These are phyloP conservation scores for Dorcus hopei DNA, from an alignment of 2,888 invertebrate genomes.

Conservation along the genomic window DNA sequence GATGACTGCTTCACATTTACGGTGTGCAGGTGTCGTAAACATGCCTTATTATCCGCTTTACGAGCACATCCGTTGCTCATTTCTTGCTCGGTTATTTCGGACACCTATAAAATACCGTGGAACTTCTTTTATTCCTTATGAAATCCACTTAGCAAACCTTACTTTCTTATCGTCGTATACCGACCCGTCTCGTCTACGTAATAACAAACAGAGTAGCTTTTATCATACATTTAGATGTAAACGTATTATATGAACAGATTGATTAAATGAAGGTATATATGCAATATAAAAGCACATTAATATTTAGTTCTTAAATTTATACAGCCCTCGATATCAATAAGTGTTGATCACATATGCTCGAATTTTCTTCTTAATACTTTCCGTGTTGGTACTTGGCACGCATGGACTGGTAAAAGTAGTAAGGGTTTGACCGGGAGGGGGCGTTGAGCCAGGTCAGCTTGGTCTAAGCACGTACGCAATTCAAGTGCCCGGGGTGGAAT, in stretches of 20 bases:
- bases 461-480: slow-evolving; percentile 25
- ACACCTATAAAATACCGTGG: slow-evolving; percentile 35
- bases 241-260: no score
- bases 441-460: slow-evolving; percentile 28
- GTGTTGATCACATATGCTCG: not conserved
- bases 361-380: slow-evolving; percentile 24
- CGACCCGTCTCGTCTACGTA: no score
- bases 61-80: slow-evolving; percentile 38
- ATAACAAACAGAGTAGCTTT: no score
- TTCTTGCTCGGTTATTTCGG: slow-evolving; percentile 40
- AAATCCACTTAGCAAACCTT: slow-evolving; percentile 7
- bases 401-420: slow-evolving; percentile 14
- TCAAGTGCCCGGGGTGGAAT: slow-evolving; percentile 1
- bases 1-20: slow-evolving; percentile 41
- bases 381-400: slow-evolving; percentile 28
- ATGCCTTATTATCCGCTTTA: slow-evolving; percentile 47
- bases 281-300: no score
- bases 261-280: not conserved
- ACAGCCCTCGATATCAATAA: not conserved
- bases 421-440: slow-evolving; percentile 13
- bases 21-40: slow-evolving; percentile 46
- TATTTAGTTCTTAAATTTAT: not conserved
- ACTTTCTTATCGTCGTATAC: no score
- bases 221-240: no score
- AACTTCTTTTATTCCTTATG: slow-evolving; percentile 12